These are phyloP conservation scores for Ancistrus triradiatus DNA, from an alignment of 2,113 vertebrate genomes.

Conservation along the genomic window DNA sequence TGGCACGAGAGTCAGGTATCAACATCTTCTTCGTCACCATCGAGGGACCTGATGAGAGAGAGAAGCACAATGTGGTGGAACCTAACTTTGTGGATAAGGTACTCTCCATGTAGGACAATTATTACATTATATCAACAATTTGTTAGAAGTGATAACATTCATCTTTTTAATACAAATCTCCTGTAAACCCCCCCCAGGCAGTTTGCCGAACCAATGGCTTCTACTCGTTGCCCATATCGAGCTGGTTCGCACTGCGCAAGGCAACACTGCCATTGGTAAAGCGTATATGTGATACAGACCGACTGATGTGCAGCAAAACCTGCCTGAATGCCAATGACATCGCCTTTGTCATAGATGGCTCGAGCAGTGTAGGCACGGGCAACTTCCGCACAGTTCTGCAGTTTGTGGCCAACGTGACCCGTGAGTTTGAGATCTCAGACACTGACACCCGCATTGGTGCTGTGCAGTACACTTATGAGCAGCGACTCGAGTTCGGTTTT, in stretches of 20 bases:
- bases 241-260: conserved; percentile 89
- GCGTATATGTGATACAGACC: conserved; percentile 81
- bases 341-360: conserved; percentile 92
- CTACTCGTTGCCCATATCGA: conserved; percentile 80
- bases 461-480: conserved; percentile 96
- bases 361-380: conserved; percentile 89
- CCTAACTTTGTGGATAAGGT: conserved; percentile 96
- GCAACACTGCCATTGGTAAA: conserved; percentile 83
- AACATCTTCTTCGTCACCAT: conserved; percentile 97
- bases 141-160: too few relatives aligned
- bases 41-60: conserved; percentile 83
- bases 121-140: too few relatives aligned
- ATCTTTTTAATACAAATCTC: too few relatives aligned
- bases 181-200: too few relatives aligned
- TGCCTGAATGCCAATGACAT: conserved; percentile 95
- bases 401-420: conserved; percentile 92
- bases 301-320: conserved; percentile 92
- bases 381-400: conserved; percentile 95
- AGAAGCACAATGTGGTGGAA: conserved; percentile 82
- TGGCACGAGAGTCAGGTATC: conserved; percentile 92
- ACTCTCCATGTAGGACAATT: too few relatives aligned
- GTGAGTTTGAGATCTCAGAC: conserved; percentile 93
- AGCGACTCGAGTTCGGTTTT: conserved; percentile 91
- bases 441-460: conserved; percentile 88
- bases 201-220: conserved; percentile 90